Conservation (phyloP, 2,113 vertebrate genomes). For the Athene cunicularia region DNA sequence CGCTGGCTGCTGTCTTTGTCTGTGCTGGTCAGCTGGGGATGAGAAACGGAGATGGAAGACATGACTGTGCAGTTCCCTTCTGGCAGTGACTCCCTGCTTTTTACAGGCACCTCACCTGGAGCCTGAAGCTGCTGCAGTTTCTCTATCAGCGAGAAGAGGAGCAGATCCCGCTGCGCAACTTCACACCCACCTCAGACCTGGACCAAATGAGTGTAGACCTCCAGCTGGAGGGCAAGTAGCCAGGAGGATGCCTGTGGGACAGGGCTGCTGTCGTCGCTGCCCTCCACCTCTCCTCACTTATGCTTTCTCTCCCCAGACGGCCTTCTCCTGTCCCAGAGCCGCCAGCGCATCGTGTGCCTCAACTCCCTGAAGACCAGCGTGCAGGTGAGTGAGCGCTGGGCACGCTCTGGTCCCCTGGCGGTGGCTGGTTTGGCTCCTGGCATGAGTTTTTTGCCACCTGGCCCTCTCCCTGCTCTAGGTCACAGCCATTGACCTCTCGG, state of each 20-base stretch:
- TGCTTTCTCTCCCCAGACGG: slow-evolving; percentile 80
- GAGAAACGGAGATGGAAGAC: background rate
- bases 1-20: background rate
- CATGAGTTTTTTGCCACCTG: background rate
- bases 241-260: fast-evolving
- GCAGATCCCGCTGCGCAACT: slow-evolving; percentile 86
- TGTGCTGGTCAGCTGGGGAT: background rate
- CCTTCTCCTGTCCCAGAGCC: slow-evolving; percentile 94
- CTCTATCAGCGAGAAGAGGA: slow-evolving; percentile 84
- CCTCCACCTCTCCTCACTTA: background rate
- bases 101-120: slow-evolving; percentile 92
- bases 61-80: background rate
- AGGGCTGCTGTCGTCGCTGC: fast-evolving
- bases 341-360: slow-evolving; percentile 94
- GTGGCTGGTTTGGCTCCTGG: background rate
- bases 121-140: slow-evolving; percentile 89
- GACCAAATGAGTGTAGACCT: slow-evolving; percentile 91
- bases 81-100: background rate
- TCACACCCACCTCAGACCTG: slow-evolving; percentile 87
- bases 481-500: slow-evolving; percentile 87
- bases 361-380: slow-evolving; percentile 85
- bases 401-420: background rate
- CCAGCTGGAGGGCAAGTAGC: slow-evolving; percentile 84
- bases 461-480: slow-evolving; percentile 77
- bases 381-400: slow-evolving; percentile 73